A percentile compares a stretch with the other conserved stretches of the same genome.
phyloP scores from a whole-genome alignment of 2,797 vertebrate species.

The Australoheros facetus region DNA sequence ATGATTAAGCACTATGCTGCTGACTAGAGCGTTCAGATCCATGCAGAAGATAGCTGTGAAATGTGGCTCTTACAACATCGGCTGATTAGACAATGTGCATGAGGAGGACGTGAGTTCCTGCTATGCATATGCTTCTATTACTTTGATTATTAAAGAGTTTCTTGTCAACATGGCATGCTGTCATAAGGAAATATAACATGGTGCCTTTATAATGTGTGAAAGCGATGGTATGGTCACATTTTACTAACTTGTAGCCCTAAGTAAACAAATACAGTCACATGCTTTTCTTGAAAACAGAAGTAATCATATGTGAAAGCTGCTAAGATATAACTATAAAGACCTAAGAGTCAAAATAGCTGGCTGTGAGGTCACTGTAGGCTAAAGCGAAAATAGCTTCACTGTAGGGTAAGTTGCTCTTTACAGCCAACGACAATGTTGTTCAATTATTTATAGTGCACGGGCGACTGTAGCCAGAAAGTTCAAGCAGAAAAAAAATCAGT shows the following conservation, averaged over 20 bases:
- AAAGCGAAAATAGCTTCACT: background rate
- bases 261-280: background rate
- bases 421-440: background rate
- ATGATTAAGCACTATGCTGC: slow-evolving; percentile 32
- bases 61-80: slow-evolving; percentile 36
- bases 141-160: background rate
- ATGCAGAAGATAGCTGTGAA: slow-evolving; percentile 35
- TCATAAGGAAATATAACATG: background rate
- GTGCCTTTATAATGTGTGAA: background rate
- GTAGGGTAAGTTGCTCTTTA: background rate
- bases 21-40: slow-evolving; percentile 52
- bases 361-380: background rate
- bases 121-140: background rate
- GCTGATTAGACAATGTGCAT: slow-evolving; percentile 32
- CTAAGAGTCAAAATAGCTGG: background rate
- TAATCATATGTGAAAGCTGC: background rate
- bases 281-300: background rate
- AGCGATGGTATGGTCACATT: background rate
- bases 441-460: slow-evolving; percentile 12
- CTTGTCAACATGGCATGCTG: background rate
- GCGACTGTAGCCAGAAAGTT: slow-evolving; percentile 33
- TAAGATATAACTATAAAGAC: background rate
- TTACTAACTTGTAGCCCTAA: background rate
- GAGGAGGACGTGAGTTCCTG: slow-evolving; percentile 30
- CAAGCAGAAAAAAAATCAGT: slow-evolving; percentile 53